phyloP scores from a whole-genome alignment of 2,113 vertebrate genomes.

The Pterocles orientalis region DNA sequence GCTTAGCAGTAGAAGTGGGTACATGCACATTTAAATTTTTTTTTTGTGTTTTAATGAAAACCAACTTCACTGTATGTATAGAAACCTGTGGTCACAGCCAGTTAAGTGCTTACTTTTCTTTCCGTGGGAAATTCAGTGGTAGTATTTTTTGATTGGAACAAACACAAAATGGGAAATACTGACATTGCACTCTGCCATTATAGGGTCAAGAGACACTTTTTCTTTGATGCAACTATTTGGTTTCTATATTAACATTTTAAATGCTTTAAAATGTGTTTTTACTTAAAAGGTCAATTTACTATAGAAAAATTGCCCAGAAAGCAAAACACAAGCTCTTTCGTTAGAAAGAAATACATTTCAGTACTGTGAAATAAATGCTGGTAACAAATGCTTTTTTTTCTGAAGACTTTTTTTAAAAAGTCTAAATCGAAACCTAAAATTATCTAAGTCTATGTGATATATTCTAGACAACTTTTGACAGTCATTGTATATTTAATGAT shows the following conservation, averaged over 20 bases:
- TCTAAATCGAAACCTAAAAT: not conserved
- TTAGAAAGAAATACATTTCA: not conserved
- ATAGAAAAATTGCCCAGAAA: not conserved
- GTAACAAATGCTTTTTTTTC: not conserved
- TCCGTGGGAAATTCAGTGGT: not conserved
- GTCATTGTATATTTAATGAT: not conserved
- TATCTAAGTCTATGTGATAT: not conserved
- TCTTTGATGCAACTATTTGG: not conserved
- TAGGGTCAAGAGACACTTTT: not conserved
- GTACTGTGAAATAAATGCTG: not conserved
- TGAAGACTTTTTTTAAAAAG: not conserved
- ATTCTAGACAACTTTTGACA: not conserved
- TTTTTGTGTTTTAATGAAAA: not conserved
- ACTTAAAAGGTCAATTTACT: not conserved
- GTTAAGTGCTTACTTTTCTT: not conserved
- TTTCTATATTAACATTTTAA: not conserved
- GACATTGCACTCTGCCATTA: not conserved
- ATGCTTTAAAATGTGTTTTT: not conserved
- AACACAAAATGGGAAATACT: not conserved
- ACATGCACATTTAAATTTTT: not conserved
- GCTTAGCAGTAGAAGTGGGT: not conserved
- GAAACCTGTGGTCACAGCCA: not conserved
- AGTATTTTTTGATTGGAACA: not conserved
- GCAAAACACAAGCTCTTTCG: not conserved
- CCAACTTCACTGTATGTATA: not conserved